Conservation (phyloP, 2,888 invertebrate species). For the Brachynemurus nebulosus region DNA sequence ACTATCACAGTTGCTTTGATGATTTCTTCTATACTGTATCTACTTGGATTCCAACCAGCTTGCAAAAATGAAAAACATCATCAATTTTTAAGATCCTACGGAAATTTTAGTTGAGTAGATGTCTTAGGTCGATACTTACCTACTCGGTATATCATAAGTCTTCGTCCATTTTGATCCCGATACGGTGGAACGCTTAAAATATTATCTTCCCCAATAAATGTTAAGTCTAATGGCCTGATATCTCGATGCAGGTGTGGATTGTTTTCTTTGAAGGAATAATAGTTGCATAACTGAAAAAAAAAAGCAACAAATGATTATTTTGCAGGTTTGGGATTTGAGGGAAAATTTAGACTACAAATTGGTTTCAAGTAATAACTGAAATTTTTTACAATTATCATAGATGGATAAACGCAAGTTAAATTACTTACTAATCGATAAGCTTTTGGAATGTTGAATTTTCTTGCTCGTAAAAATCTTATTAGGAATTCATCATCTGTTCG, state of each 20-base stretch:
- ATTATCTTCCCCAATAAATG: constrained; percentile 49
- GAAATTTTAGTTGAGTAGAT: no score
- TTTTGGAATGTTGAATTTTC: constrained; percentile 53
- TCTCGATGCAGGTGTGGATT: constrained; percentile 54
- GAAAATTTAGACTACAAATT: no score
- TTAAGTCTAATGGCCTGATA: constrained; percentile 48
- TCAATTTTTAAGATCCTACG: constrained; percentile 1
- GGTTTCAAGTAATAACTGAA: no score
- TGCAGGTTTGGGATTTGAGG: background rate
- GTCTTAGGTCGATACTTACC: no score
- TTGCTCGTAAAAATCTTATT: constrained; percentile 57
- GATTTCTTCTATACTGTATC: constrained; percentile 48
- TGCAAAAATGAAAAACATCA: constrained; percentile 15
- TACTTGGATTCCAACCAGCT: constrained; percentile 64
- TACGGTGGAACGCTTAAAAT: constrained; percentile 62
- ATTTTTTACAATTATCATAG: no score
- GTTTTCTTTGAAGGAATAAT: constrained; percentile 58
- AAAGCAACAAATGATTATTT: background rate
- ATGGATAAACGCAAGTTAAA: no score
- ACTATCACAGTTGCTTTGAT: constrained; percentile 57
- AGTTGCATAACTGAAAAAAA: constrained; percentile 51
- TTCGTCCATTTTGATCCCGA: constrained; percentile 56
- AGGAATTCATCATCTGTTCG: constrained; percentile 64
- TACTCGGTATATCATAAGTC: constrained; percentile 57
- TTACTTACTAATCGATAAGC: constrained; percentile 60